A percentile compares a stretch with the other conserved stretches of the same genome.
These are phyloP conservation scores for Andrena bicolor DNA, from an alignment of 2,888 invertebrate species.

Conservation along the genomic window DNA sequence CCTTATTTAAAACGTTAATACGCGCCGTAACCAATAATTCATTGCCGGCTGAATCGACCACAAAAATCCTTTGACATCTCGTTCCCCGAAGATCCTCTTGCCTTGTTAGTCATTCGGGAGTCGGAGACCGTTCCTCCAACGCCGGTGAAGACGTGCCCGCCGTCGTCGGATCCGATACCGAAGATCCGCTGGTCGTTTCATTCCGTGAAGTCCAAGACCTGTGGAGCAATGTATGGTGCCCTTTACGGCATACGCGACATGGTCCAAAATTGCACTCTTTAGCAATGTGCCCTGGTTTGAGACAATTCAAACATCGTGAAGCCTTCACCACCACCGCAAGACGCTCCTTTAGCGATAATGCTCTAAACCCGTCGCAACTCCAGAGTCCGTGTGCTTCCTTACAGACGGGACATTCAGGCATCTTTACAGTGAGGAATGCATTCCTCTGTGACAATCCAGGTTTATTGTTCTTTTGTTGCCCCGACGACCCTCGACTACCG, in stretches of 20 bases:
- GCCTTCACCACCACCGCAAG: fast-evolving
- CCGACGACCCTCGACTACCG: no score
- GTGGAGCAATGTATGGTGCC: not conserved
- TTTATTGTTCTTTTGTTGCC: not conserved
- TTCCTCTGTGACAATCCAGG: no score
- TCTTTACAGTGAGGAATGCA: not conserved
- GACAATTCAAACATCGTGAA: not conserved
- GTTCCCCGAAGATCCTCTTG: not conserved
- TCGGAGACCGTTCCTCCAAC: not conserved
- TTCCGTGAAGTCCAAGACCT: not conserved
- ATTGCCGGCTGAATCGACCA: not conserved
- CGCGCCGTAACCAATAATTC: conserved; percentile 9
- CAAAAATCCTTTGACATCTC: not conserved
- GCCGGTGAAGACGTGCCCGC: no score
- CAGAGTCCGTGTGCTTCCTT: not conserved
- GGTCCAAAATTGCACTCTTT: not conserved
- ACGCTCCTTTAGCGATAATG: not conserved
- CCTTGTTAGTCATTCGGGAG: not conserved
- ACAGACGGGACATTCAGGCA: not conserved
- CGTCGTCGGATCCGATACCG: not conserved
- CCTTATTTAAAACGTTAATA: not conserved
- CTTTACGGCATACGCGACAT: not conserved
- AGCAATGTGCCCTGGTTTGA: not conserved
- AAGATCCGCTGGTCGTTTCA: not conserved
- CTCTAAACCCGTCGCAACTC: not conserved